Evolutionary conservation across 2,113 vertebrate genomes (phyloP), one percentile per base, ranked within the genome.

Genomic region (Cygnus buccinator): DNA sequence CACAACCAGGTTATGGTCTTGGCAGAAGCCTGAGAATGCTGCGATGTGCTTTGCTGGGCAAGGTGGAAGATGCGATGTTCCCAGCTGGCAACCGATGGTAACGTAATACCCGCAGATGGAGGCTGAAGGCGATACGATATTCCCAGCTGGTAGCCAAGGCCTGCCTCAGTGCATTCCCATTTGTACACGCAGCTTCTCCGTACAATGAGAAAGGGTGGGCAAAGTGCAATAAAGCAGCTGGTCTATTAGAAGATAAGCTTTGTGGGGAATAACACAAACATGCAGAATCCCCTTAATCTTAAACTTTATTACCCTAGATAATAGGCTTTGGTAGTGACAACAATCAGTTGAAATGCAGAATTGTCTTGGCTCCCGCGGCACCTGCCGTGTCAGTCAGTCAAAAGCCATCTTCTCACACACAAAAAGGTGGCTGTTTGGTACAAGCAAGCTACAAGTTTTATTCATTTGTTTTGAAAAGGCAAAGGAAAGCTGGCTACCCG

Each of bases 231-330:
- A 98, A 98, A 98, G 97, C 97, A 98, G 97, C 98, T 98, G 97
- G 96, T 96, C 96, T 97, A 96, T 98, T 98, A 97, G 97, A 97
- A 98, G 97, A 98, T 95, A 96, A 97, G 98, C 97, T 98, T 97
- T 97, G 94, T 95, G 97, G 94, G 97, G 97, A 98, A 96, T 89
- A 97, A 97, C 95, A 97, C 95, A 98, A 97, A 97, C 97, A 96
- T 79, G 96, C 96, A 77, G 95, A 98, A 98, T 97, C 97, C 97
- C 94, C 94, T 96, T 97, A 97, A 98, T 98, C 98, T 97, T 96
- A 97, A 98, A 96, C 93, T 97, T 98, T 98, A 98, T 97, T 97
- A 95, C 94, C 96, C 94, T 82, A 95, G 96, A 98, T 97, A 98
- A 98, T 97, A 97, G 97, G 97, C 95, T 98, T 98, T 97, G 97